phyloP scores from a whole-genome alignment of 2,797 vertebrate genomes.

The Odontamblyopus rebecca region DNA sequence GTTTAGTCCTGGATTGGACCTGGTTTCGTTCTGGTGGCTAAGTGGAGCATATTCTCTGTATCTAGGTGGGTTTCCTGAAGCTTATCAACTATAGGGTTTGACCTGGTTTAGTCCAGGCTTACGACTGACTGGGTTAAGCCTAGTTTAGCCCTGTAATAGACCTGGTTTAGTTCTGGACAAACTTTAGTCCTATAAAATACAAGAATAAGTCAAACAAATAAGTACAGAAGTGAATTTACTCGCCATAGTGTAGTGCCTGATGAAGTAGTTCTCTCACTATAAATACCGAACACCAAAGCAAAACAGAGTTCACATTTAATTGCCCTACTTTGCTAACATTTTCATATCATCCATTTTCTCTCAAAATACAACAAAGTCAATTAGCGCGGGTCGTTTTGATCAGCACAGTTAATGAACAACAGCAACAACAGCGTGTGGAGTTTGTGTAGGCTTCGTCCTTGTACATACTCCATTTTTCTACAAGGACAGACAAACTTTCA shows the following conservation, averaged over 20 bases:
- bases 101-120: neutral
- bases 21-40: neutral
- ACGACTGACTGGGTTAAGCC: neutral
- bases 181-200: no score
- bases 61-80: no score
- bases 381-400: slow-evolving; percentile 65
- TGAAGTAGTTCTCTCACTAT: neutral
- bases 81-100: no score
- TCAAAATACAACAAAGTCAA: slow-evolving; percentile 37
- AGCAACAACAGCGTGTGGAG: slow-evolving; percentile 53
- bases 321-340: slow-evolving; percentile 47
- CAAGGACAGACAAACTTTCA: slow-evolving; percentile 67
- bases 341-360: slow-evolving; percentile 26
- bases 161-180: neutral
- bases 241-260: neutral
- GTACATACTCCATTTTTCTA: slow-evolving; percentile 38
- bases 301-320: slow-evolving; percentile 24
- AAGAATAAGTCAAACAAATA: no score
- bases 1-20: neutral
- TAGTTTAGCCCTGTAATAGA: neutral
- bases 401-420: slow-evolving; percentile 66
- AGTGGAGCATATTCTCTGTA: no score
- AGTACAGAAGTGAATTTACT: neutral
- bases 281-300: neutral
- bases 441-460: slow-evolving; percentile 18